phyloP scores from a whole-genome alignment of 2,113 vertebrate species.

The Gobiocypris rarus region DNA sequence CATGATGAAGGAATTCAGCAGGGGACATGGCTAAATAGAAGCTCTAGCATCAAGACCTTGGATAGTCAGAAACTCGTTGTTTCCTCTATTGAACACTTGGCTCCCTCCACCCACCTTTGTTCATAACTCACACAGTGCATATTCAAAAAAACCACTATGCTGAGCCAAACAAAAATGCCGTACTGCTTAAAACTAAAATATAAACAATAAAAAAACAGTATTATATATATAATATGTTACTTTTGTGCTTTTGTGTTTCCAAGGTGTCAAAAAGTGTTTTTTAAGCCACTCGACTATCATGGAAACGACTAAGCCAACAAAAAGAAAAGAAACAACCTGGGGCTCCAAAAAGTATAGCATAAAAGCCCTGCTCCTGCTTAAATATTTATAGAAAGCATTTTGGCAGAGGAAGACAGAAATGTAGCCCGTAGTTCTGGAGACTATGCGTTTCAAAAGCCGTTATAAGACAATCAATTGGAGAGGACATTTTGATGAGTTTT shows the following conservation, averaged over 20 bases:
- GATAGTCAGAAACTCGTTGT: neutral
- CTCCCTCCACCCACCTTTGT: conserved; percentile 12
- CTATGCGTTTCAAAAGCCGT: conserved; percentile 23
- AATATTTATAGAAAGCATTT: conserved; percentile 45
- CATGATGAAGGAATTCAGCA: neutral
- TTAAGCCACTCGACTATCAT: neutral
- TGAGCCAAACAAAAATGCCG: neutral
- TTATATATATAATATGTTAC: neutral
- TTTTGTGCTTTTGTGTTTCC: neutral
- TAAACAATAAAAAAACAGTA: neutral
- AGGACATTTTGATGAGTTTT: conserved; percentile 7
- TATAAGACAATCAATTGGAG: conserved; percentile 3
- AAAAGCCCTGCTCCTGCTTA: conserved; percentile 21
- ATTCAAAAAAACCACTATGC: conserved; percentile 13
- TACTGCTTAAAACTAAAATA: conserved; percentile 23
- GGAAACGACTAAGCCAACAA: neutral
- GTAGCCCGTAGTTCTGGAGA: conserved; percentile 23
- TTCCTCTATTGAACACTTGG: neutral
- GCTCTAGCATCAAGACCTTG: neutral
- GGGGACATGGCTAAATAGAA: neutral
- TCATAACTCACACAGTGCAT: neutral
- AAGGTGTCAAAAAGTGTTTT: neutral
- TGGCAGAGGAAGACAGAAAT: conserved; percentile 27
- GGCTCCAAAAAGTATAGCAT: conserved; percentile 1
- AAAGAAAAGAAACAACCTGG: neutral